These are phyloP conservation scores for Anoura caudifer DNA, from an alignment of 2,113 vertebrate genomes.

Conservation along the genomic window DNA sequence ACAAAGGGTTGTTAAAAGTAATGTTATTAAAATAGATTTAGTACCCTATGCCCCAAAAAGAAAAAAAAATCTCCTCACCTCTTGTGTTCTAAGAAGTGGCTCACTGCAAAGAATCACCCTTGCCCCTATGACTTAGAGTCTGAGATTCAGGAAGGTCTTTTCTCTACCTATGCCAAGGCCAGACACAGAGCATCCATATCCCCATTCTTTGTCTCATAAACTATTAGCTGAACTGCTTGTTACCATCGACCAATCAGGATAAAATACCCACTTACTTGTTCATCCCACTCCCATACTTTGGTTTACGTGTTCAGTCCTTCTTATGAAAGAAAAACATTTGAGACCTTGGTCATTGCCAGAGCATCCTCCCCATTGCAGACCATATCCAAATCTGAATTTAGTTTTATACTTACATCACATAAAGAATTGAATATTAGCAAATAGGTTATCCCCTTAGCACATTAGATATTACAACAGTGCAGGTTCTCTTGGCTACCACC, in stretches of 20 bases:
- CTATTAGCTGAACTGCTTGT: not conserved
- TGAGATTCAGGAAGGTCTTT: not conserved
- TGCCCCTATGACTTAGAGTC: not conserved
- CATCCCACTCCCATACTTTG: not conserved
- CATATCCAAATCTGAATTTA: not conserved
- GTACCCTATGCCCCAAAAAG: slow-evolving; percentile 12
- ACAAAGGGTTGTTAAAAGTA: slow-evolving; percentile 57
- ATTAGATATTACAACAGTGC: not conserved
- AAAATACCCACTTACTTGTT: not conserved
- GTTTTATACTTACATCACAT: not conserved
- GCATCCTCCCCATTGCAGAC: too few species aligned
- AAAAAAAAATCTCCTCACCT: not conserved
- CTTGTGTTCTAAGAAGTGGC: not conserved
- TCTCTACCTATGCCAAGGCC: not conserved
- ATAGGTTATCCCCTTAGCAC: not conserved
- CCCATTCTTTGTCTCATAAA: not conserved
- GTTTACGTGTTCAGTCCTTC: not conserved
- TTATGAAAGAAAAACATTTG: not conserved
- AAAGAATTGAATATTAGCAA: not conserved
- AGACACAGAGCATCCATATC: not conserved
- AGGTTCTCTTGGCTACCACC: accelerated
- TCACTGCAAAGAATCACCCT: not conserved
- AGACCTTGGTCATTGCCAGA: not conserved
- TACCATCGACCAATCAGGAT: not conserved
- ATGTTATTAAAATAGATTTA: slow-evolving; percentile 69